A percentile compares a stretch with the other conserved stretches of the same genome.
phyloP scores from a whole-genome alignment of 2,888 invertebrate genomes.

The Deladenus siricidicola region DNA sequence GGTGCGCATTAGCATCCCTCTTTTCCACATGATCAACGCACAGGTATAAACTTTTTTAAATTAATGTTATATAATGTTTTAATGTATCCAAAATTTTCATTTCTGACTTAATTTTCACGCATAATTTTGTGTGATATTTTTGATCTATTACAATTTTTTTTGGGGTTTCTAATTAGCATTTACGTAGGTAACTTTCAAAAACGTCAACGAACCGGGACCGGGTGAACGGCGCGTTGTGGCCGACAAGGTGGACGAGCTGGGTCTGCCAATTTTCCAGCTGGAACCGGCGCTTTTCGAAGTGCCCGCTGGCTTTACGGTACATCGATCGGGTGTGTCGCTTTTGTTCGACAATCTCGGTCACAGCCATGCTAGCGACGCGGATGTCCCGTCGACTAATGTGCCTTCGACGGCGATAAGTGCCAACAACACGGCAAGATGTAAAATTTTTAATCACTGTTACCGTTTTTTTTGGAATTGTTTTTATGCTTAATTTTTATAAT shows the following conservation, averaged over 20 bases:
- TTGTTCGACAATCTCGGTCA: conserved; percentile 15
- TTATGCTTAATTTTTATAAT: too few relatives aligned
- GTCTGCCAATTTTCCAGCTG: conserved; percentile 9
- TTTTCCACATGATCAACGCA: conserved; percentile 24
- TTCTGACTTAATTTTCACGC: too few relatives aligned
- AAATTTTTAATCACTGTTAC: too few relatives aligned
- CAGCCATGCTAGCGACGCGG: neutral
- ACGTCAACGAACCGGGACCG: conserved; percentile 36
- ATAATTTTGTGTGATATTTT: too few relatives aligned
- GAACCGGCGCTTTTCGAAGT: conserved; percentile 21
- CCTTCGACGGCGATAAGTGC: neutral
- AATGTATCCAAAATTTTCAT: too few relatives aligned
- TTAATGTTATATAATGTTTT: neutral
- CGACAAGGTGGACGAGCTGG: neutral
- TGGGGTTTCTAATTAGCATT: too few relatives aligned
- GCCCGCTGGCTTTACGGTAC: conserved; percentile 12
- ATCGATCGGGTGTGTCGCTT: conserved; percentile 10
- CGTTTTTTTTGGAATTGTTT: too few relatives aligned
- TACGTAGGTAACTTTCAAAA: conserved; percentile 38
- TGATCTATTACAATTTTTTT: too few relatives aligned
- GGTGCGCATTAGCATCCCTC: conserved; percentile 33
- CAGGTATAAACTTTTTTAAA: neutral
- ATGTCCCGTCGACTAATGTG: too few relatives aligned
- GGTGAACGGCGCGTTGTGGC: too few relatives aligned
- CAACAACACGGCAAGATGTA: too few relatives aligned